A percentile compares a stretch with the other conserved stretches of the same genome.
Conservation (phyloP, 1,140 invertebrate species). For the Plodia interpunctella region DNA sequence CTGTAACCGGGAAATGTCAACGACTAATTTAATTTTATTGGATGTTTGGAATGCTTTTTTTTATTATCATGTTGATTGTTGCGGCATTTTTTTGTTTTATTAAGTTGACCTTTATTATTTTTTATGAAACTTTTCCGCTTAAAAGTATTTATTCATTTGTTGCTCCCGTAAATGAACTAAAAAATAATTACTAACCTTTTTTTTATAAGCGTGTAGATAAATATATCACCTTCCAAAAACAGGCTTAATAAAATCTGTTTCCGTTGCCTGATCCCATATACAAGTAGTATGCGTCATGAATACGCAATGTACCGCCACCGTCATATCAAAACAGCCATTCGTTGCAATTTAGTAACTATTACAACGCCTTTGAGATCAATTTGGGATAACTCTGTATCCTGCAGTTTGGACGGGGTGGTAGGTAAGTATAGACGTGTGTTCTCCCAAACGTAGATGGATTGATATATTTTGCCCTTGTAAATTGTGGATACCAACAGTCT, state of each 20-base stretch:
- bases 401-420: neutral
- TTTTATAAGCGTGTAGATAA: neutral
- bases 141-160: too few species aligned
- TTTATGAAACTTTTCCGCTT: too few species aligned
- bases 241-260: slow-evolving; percentile 7
- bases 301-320: neutral
- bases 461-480: neutral
- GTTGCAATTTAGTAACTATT: neutral
- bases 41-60: neutral
- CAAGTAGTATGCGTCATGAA: slow-evolving; percentile 3
- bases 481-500: neutral
- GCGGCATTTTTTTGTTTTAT: neutral
- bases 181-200: too few species aligned
- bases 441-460: neutral
- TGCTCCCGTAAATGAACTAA: too few species aligned
- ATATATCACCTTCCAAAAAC: neutral
- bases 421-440: neutral
- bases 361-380: neutral
- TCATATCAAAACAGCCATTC: neutral
- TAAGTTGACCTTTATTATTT: too few species aligned
- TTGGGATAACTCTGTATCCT: neutral
- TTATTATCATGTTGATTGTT: neutral
- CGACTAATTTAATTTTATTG: neutral
- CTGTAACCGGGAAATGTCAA: slow-evolving; percentile 1
- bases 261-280: slow-evolving; percentile 6